Evolutionary conservation across 2,797 vertebrate species (phyloP).

Genomic region (Chlorospingus semifuscus): DNA sequence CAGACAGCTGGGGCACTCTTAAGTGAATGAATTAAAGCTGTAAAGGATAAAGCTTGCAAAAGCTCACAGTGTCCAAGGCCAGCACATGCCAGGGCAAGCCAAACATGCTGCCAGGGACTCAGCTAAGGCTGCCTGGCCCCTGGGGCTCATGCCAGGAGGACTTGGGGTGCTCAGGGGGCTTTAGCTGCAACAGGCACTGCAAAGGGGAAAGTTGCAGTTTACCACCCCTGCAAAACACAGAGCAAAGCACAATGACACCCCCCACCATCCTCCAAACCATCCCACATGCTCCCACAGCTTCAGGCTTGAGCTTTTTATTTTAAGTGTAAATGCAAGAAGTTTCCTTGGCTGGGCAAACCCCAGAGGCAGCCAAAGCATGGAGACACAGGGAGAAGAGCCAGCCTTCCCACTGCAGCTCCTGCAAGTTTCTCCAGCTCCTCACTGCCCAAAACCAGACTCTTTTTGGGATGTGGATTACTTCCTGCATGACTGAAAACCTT

Average conservation of each 20-base stretch:
- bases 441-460: neutral
- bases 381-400: neutral
- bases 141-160: neutral
- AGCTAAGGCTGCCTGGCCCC: neutral
- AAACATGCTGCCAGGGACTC: neutral
- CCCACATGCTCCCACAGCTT: rapidly evolving
- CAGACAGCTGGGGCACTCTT: neutral
- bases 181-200: neutral
- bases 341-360: neutral
- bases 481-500: constrained; percentile 3
- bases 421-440: neutral
- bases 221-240: neutral
- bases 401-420: neutral
- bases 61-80: neutral
- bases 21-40: neutral
- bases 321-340: neutral
- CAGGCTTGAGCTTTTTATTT: neutral
- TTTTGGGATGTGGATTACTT: neutral
- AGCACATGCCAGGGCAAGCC: neutral
- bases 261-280: neutral
- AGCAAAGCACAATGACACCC: neutral
- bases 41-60: neutral
- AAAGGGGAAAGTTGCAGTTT: neutral
- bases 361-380: neutral
- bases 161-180: rapidly evolving